These are phyloP conservation scores for Nephrotoma flavescens DNA, from an alignment of 2,888 invertebrate genomes.

Conservation along the genomic window DNA sequence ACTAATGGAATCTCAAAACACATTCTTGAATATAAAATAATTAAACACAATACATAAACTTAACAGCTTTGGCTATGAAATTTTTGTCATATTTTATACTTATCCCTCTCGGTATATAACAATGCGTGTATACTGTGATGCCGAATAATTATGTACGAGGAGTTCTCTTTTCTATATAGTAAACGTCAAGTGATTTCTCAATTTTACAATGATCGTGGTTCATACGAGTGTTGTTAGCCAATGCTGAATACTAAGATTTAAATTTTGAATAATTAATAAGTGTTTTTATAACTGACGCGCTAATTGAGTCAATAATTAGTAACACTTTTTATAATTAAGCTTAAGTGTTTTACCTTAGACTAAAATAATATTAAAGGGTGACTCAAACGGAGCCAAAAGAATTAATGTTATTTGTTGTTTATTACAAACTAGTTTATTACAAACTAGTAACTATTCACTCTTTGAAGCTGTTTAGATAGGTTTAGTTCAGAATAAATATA, in stretches of 20 bases:
- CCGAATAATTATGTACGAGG: background rate
- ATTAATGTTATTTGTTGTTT: too few species aligned
- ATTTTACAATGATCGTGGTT: background rate
- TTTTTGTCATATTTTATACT: background rate
- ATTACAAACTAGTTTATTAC: too few species aligned
- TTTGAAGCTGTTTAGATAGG: too few species aligned
- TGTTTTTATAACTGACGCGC: background rate
- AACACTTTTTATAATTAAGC: background rate
- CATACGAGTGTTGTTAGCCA: background rate
- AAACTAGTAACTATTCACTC: too few species aligned
- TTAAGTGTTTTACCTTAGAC: too few species aligned
- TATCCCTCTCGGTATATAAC: background rate
- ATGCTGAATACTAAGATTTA: background rate
- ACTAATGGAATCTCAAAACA: background rate
- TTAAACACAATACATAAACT: background rate
- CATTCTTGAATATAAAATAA: background rate
- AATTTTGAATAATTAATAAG: background rate
- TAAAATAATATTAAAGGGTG: too few species aligned
- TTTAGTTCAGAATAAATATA: too few species aligned
- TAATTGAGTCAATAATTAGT: background rate
- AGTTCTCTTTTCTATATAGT: background rate
- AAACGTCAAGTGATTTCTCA: background rate
- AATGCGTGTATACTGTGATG: background rate
- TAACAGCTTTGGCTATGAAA: background rate
- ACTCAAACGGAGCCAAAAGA: too few species aligned